Evolutionary conservation across 2,888 invertebrate genomes (phyloP), one percentile per base, ranked within the genome.

Genomic region (Cynaeus angustus): DNA sequence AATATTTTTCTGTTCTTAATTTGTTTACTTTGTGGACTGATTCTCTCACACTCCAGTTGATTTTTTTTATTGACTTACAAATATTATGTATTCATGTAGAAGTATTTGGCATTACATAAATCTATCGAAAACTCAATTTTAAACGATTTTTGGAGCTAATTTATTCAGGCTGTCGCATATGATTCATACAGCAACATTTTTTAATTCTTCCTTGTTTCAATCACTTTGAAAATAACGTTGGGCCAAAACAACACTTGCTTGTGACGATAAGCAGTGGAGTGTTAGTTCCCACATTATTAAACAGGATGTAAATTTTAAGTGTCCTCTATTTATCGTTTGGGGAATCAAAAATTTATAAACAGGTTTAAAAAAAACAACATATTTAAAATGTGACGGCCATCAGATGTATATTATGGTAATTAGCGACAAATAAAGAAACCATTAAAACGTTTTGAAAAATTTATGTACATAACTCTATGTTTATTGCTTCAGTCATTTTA

Each of bases 201-300:
- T 10, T 6, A 16, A 7, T n/a, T 48, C 16, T 16, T 48, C 48
- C 4, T 9, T 16, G 48, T 48, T 48, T 52, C 52, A 52, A 52
- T 52, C 52, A 52, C 13, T 52, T 16, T 7, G 13, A 9, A 26
- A 16, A 52, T 41, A 52, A 13, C 5, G 52, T 8, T 12, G 12
- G 28, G 8, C 9, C 12, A 41, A 12, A 41, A 52, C 8, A 37
- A n/a, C 14, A 37, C 10, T 55, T 30, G 10, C 10, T 1, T 5
- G 37, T 16, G 38, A 8, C 12, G 9, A 37, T 13, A 55, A 33
- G 8, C 3, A n/a, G n/a, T 14, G 16, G 13, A 55, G 55, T 55
- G 55, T 55, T 33, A 55, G 55, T 55, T 55, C 55, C 21, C 55
- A 55, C 55, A 55, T 55, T 55, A 55, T 55, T 55, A 55, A 33